Conservation (phyloP, 2,888 invertebrate genomes). For the Anodontia alba region DNA sequence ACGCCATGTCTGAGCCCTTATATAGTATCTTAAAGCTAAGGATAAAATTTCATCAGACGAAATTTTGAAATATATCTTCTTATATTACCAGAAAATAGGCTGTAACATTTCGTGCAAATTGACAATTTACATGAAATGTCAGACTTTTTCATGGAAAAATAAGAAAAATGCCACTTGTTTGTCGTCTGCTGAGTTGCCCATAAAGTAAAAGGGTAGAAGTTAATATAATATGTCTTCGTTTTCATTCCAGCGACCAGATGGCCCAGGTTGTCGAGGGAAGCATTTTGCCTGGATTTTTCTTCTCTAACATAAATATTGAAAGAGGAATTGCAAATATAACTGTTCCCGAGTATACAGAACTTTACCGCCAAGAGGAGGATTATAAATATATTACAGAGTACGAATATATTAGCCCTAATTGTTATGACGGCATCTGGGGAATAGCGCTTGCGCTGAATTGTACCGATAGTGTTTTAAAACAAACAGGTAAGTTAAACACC, state of each 20-base stretch:
- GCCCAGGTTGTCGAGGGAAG: not conserved
- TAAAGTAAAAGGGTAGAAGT: no score
- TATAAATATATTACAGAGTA: not conserved
- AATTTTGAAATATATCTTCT: no score
- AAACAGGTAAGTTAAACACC: not conserved
- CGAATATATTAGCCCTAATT: not conserved
- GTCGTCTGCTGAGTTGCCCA: no score
- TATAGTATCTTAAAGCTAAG: no score
- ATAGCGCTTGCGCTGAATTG: not conserved
- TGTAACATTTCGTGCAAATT: no score
- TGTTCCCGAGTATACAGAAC: not conserved
- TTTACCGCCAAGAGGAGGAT: not conserved
- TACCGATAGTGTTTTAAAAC: not conserved
- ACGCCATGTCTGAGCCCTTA: no score
- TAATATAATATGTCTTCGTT: no score
- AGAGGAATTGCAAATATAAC: conserved; percentile 3
- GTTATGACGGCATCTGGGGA: not conserved
- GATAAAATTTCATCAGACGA: no score
- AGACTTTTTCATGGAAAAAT: no score
- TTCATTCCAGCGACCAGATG: not conserved
- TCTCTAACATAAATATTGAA: not conserved
- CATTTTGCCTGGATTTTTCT: not conserved
- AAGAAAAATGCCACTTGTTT: no score
- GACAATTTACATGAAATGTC: no score
- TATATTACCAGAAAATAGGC: no score